Conservation (phyloP, 2,113 vertebrate genomes). For the Anarrhichthys ocellatus region DNA sequence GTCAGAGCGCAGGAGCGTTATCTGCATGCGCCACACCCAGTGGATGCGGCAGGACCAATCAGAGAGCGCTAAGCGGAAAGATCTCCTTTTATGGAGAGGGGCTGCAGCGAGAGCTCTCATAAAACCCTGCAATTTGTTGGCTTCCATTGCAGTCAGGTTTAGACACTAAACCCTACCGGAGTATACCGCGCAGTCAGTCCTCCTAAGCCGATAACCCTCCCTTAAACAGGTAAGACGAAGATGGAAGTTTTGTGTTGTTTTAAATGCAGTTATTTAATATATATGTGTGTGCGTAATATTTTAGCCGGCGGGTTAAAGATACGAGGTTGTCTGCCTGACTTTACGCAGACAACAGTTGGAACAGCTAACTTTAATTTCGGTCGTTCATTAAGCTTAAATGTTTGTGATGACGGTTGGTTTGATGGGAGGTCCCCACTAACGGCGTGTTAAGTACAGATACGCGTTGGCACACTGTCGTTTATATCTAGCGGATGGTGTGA, state of each 20-base stretch:
- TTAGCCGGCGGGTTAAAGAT: not conserved
- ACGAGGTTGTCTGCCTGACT: not conserved
- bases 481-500: not conserved
- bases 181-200: not conserved
- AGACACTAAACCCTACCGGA: constrained; percentile 38
- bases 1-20: constrained; percentile 31
- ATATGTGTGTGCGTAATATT: not conserved
- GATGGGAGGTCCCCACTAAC: not conserved
- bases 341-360: not conserved
- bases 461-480: not conserved
- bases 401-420: not conserved
- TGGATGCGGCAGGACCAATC: constrained; percentile 77
- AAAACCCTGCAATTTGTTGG: constrained; percentile 64
- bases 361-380: not conserved
- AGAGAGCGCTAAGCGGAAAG: constrained; percentile 78
- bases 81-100: constrained; percentile 85
- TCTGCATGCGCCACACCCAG: constrained; percentile 76
- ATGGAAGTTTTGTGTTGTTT: not conserved
- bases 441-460: too few species aligned
- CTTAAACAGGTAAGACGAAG: too few species aligned
- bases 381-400: not conserved
- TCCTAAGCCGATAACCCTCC: too few species aligned
- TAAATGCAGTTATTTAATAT: not conserved
- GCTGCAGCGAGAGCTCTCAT: constrained; percentile 71
- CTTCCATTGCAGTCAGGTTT: constrained; percentile 60